Percentiles rank a stretch among this genome's conserved stretches.
These are phyloP conservation scores for Calosoma granatense DNA, from an alignment of 1,140 invertebrate species.

Conservation along the genomic window DNA sequence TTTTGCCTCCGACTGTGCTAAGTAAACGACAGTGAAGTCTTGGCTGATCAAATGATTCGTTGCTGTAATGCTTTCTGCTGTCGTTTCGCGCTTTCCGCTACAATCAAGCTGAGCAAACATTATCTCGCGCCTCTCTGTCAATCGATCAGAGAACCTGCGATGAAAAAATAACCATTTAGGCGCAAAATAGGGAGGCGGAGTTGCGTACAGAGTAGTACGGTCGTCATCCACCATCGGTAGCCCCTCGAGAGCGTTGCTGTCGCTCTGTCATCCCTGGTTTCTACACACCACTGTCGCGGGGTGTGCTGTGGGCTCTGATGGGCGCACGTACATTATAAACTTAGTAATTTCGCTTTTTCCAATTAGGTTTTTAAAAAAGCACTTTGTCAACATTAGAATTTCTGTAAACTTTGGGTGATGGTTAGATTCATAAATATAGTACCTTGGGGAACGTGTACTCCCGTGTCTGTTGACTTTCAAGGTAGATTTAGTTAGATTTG, in stretches of 20 bases:
- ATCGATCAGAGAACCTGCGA: background rate
- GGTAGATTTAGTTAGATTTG: no score
- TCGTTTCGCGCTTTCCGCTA: slow-evolving; percentile 5
- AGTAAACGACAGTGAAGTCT: background rate
- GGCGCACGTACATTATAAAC: background rate
- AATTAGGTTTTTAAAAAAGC: background rate
- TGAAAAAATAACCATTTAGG: slow-evolving; percentile 8
- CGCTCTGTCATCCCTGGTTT: no score
- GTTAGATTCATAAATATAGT: background rate
- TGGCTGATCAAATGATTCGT: background rate
- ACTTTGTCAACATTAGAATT: background rate
- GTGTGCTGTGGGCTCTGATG: no score
- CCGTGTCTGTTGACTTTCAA: no score
- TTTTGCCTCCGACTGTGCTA: background rate
- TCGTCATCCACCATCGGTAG: background rate
- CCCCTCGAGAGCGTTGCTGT: background rate
- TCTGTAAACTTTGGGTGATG: background rate
- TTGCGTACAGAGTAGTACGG: no score
- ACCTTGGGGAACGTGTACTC: no score
- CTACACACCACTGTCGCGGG: no score
- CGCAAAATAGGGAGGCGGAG: background rate
- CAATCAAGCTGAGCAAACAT: slow-evolving; percentile 8
- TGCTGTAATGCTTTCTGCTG: background rate
- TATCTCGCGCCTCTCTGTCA: background rate
- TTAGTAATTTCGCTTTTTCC: background rate